These are phyloP conservation scores for Carollia perspicillata DNA, from an alignment of 2,113 vertebrate species.

Conservation along the genomic window DNA sequence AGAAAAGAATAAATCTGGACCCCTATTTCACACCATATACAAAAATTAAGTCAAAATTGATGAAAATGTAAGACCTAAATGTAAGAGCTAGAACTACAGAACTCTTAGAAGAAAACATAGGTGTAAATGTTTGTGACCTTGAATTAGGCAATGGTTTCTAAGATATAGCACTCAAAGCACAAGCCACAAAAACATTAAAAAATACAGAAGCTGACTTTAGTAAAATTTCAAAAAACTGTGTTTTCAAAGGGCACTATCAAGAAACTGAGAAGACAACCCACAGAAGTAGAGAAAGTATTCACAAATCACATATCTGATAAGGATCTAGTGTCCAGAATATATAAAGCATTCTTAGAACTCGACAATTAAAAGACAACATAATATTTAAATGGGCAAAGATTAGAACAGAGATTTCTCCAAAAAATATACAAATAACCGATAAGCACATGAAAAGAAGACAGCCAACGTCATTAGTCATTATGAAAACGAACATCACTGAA, in stretches of 20 bases:
- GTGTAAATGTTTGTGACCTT: neutral
- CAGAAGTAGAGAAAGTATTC: neutral
- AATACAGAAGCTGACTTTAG: neutral
- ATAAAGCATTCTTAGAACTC: neutral
- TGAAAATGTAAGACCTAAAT: neutral
- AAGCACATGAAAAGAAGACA: neutral
- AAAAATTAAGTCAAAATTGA: neutral
- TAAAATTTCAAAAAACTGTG: neutral
- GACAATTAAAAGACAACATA: neutral
- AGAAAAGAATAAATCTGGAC: neutral
- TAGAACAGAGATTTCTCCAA: neutral
- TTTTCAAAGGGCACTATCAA: neutral
- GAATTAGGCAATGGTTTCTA: neutral
- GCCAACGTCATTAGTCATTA: neutral
- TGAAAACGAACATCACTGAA: neutral
- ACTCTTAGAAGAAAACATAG: neutral
- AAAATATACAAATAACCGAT: neutral
- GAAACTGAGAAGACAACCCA: neutral
- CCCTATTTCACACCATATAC: neutral
- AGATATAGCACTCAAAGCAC: neutral
- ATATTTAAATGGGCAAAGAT: neutral
- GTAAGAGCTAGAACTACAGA: neutral
- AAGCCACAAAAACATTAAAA: neutral
- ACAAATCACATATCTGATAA: neutral
- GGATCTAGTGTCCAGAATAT: neutral